Evolutionary conservation across 2,888 invertebrate genomes (phyloP).

Genomic region (Idaea straminata): DNA sequence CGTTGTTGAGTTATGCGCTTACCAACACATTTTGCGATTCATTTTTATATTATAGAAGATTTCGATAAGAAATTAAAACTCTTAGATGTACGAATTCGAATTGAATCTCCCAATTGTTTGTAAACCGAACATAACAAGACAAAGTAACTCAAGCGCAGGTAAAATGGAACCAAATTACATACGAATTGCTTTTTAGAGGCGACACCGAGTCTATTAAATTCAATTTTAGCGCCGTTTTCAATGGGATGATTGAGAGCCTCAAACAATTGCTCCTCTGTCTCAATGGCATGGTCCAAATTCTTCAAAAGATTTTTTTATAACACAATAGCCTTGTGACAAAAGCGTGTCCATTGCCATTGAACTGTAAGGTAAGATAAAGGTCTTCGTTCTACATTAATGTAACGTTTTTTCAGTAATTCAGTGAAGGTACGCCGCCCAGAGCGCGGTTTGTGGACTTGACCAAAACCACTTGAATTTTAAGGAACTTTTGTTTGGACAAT

Average conservation of each 20-base stretch:
- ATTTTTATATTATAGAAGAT: too few relatives aligned
- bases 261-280: conserved; percentile 71
- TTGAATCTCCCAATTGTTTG: conserved; percentile 7
- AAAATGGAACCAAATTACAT: conserved; percentile 62
- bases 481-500: conserved; percentile 11
- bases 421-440: conserved; percentile 65
- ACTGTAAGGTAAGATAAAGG: conserved; percentile 54
- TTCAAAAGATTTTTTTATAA: conserved; percentile 68
- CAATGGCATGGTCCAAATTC: conserved; percentile 73
- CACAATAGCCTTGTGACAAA: conserved; percentile 64
- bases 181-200: conserved; percentile 67
- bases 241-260: conserved; percentile 75
- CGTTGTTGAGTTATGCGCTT: too few relatives aligned
- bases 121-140: conserved; percentile 28
- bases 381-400: conserved; percentile 70
- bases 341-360: conserved; percentile 59
- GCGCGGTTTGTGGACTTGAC: conserved; percentile 40
- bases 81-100: neutral
- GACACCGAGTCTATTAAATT: conserved; percentile 78
- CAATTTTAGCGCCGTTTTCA: conserved; percentile 73
- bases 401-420: conserved; percentile 65
- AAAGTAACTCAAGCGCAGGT: conserved; percentile 46
- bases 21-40: too few relatives aligned
- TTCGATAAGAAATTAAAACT: conserved; percentile 6
- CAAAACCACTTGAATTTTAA: conserved; percentile 12